Base-by-base conservation (phyloP, 2,113 vertebrate species). In the Lagopus muta region DNA sequence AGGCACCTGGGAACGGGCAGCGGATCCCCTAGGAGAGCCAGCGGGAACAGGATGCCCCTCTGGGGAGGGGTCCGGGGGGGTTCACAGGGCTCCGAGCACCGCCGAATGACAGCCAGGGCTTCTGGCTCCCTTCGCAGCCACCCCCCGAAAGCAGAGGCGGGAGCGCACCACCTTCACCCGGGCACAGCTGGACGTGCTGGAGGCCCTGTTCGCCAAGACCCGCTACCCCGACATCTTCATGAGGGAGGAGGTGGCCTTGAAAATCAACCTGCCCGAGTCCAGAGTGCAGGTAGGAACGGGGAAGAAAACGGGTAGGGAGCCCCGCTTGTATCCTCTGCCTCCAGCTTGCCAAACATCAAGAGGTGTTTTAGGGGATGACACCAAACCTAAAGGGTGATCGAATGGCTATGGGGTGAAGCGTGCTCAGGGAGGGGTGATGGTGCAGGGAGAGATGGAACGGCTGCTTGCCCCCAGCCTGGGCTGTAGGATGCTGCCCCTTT, bases 191-290 rank as follows among this genome's bases (percentile, higher is more conserved):
- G 99, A 99, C 10, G 98, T 99, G 82, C 96, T 99, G 96, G 99
- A 99, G 97, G 98, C 98, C 25, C 98, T 99, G 45, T 99, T 99
- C 89, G 98, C 97, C 95, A 99, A 99, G 98, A 99, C 99, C 22
- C 98, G 99, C 55, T 99, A 99, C 93, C 99, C 99, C 8, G 99
- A 99, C 90, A 99, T 99, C 97, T 99, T 99, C 97, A 99, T 99
- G 99, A 96, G 99, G 25, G 99, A 99, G 95, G 99, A 99, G 94
- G 99, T 99, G 96, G 99, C 99, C 8, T 96, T 99, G 92, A 99
- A 99, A 97, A 99, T 99, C 98, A 99, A 99, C 96, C 97, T 99
- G 89, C 99, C 99, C 0, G 99, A 99, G 88, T 99, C 99, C 94
- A 97, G 99, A 90, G 99, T 99, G 50, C 99, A 99, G 98, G 99